Percentiles rank a stretch among this genome's conserved stretches.
phyloP scores from a whole-genome alignment of 2,888 invertebrate species.

The Synanthedon vespiformis region DNA sequence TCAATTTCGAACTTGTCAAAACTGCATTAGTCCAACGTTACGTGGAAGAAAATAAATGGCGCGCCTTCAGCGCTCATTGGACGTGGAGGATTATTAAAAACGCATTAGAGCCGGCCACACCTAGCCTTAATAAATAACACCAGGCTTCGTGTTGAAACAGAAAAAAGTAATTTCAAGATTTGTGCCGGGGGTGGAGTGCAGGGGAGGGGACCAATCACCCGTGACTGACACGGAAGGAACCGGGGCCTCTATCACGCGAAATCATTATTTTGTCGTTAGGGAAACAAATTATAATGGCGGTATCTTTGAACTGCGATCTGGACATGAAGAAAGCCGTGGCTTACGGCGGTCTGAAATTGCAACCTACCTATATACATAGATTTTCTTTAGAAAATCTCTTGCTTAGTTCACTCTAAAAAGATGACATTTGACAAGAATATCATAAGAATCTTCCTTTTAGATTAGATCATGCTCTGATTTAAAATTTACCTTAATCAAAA shows the following conservation, averaged over 20 bases:
- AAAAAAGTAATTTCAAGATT: slow-evolving; percentile 64
- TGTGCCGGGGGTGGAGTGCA: slow-evolving; percentile 20
- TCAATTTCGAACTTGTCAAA: slow-evolving; percentile 69
- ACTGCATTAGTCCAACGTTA: slow-evolving; percentile 60
- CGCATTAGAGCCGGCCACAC: slow-evolving; percentile 60
- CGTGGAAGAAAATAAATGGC: slow-evolving; percentile 34
- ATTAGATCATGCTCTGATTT: too few relatives aligned
- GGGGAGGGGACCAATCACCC: slow-evolving; percentile 53
- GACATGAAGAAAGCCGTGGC: slow-evolving; percentile 17
- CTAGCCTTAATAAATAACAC: slow-evolving; percentile 42
- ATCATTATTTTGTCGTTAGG: slow-evolving; percentile 69
- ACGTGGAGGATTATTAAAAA: slow-evolving; percentile 64
- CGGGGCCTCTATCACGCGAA: slow-evolving; percentile 52
- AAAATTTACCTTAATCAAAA: too few relatives aligned
- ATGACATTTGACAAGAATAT: too few relatives aligned
- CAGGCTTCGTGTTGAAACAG: slow-evolving; percentile 46
- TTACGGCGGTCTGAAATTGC: too few relatives aligned
- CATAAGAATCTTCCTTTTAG: too few relatives aligned
- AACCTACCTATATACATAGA: neutral
- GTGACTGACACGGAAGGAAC: slow-evolving; percentile 65
- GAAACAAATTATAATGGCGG: slow-evolving; percentile 45
- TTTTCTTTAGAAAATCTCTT: too few relatives aligned
- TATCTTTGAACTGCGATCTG: slow-evolving; percentile 34
- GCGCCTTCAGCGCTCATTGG: slow-evolving; percentile 59
- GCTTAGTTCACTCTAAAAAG: too few relatives aligned